phyloP scores from a whole-genome alignment of 2,888 invertebrate genomes.

The Rotaria sp. region DNA sequence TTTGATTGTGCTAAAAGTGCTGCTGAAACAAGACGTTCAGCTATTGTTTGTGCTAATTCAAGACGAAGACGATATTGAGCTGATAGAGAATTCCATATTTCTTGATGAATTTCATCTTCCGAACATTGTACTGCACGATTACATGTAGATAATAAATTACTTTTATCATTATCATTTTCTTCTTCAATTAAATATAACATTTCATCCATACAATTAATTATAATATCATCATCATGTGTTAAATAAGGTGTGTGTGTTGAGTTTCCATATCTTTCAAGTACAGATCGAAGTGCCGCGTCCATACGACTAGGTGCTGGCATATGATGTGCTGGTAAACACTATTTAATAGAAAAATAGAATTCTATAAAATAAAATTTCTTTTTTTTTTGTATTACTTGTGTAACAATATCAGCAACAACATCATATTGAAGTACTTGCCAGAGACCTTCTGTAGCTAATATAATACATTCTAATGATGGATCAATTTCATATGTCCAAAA shows the following conservation, averaged over 20 bases:
- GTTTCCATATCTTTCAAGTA: not conserved
- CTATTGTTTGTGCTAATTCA: not conserved
- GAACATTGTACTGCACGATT: not conserved
- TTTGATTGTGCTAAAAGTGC: slow-evolving; percentile 5
- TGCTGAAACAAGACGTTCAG: not conserved
- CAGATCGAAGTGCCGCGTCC: not conserved
- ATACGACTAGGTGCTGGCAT: not conserved
- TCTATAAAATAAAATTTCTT: no score
- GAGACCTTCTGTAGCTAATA: slow-evolving; percentile 36
- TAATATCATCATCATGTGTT: not conserved
- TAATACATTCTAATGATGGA: slow-evolving; percentile 23
- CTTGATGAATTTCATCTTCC: not conserved
- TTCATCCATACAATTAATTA: not conserved
- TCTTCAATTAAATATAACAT: not conserved
- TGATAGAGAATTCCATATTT: not conserved
- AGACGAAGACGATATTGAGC: not conserved
- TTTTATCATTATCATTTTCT: not conserved
- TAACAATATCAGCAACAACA: slow-evolving; percentile 36
- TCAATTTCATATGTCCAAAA: slow-evolving; percentile 32
- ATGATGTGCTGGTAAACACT: not conserved
- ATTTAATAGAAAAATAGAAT: no score
- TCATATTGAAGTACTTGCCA: slow-evolving; percentile 36
- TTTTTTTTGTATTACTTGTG: slow-evolving; percentile 16
- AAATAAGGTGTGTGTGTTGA: not conserved
- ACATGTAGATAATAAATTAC: not conserved